Evolutionary conservation across 30 jellyfish, hydroid and myxozoan species (phyloP).

Genomic region (Hydractinia symbiolongicarpus): DNA sequence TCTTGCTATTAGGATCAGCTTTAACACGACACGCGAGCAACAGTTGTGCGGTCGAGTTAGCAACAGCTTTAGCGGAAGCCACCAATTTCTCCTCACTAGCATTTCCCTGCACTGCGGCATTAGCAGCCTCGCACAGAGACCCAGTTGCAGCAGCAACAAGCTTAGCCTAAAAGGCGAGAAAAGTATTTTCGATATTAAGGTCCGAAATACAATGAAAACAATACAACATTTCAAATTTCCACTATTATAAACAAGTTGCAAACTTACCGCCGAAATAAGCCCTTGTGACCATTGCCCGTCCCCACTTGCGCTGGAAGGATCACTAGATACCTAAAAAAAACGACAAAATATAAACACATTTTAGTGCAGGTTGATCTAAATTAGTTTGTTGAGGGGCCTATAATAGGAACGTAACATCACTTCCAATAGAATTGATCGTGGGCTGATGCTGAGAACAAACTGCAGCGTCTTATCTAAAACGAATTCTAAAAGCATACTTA

Average conservation of each 20-base stretch:
- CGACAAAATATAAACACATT: neutral
- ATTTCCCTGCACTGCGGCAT: slow-evolving; percentile 99
- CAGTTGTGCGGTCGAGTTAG: slow-evolving; percentile 96
- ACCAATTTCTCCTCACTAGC: slow-evolving; percentile 98
- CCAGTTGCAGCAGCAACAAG: slow-evolving; percentile 99
- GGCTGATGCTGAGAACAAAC: no score
- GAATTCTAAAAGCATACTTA: no score
- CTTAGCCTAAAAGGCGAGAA: slow-evolving; percentile 59
- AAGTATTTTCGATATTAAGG: neutral
- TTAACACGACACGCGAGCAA: slow-evolving; percentile 94
- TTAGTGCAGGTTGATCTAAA: no score
- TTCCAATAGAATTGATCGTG: no score
- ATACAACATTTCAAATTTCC: neutral
- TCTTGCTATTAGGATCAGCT: slow-evolving; percentile 95
- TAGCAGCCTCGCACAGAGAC: slow-evolving; percentile 99
- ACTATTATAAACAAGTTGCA: neutral
- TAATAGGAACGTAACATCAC: slow-evolving; percentile 12
- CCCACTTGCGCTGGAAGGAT: slow-evolving; percentile 55
- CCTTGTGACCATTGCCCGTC: slow-evolving; percentile 99
- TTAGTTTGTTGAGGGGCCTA: slow-evolving; percentile 25
- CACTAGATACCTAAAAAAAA: slow-evolving; percentile 21
- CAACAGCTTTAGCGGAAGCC: slow-evolving; percentile 97
- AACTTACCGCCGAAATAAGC: slow-evolving; percentile 91
- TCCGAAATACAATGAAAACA: neutral
- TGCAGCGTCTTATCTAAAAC: no score